These are phyloP conservation scores for Capreolus pygargus DNA, from an alignment of 2,113 vertebrate genomes.

Conservation along the genomic window DNA sequence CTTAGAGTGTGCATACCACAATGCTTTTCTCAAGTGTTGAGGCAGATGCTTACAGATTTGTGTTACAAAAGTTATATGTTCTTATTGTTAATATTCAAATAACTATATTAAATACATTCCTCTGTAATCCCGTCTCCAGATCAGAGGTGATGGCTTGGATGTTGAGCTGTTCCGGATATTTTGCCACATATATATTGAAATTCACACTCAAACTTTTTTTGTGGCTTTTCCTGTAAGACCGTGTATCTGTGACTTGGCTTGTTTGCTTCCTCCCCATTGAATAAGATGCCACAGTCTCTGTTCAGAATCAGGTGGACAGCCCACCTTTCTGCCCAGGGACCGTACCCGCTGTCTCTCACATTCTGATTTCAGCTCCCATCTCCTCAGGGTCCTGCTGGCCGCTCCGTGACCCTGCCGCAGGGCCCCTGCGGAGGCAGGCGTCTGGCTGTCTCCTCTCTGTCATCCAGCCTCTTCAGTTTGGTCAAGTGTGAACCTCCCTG, in stretches of 20 bases:
- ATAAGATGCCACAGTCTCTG: fast-evolving
- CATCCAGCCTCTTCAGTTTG: background rate
- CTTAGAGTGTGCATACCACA: background rate
- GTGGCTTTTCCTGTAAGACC: background rate
- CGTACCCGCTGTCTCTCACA: background rate
- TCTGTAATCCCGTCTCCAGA: background rate
- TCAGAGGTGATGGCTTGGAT: background rate
- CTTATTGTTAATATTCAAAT: background rate
- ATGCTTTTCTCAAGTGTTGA: background rate
- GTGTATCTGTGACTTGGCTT: fast-evolving
- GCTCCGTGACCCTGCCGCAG: background rate
- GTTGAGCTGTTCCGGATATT: background rate
- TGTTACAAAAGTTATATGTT: background rate
- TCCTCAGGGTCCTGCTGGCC: background rate
- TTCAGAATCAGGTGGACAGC: fast-evolving
- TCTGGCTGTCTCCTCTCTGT: background rate
- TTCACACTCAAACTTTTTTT: background rate
- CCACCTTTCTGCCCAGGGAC: background rate
- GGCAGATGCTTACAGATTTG: background rate
- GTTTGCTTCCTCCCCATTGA: background rate
- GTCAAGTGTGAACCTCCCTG: background rate
- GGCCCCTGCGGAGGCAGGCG: fast-evolving
- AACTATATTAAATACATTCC: background rate
- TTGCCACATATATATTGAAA: fast-evolving
- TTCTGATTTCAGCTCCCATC: fast-evolving